These are phyloP conservation scores for Argynnis bischoffii DNA, from an alignment of 2,888 invertebrate species.

Conservation along the genomic window DNA sequence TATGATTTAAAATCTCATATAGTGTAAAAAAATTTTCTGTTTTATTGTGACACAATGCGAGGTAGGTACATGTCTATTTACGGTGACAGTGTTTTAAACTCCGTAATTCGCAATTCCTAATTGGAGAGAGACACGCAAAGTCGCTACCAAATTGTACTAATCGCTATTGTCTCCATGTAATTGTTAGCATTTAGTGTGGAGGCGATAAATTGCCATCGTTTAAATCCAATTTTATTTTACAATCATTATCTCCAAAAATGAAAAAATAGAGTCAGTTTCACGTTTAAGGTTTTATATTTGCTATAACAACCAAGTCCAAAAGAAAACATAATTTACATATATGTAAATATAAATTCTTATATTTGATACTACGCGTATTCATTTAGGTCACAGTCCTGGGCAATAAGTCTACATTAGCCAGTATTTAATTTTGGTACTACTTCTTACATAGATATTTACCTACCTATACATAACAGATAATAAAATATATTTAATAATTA, in stretches of 20 bases:
- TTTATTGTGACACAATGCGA: neutral
- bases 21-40: neutral
- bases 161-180: constrained; percentile 59
- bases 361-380: too few relatives aligned
- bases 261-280: constrained; percentile 7
- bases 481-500: too few relatives aligned
- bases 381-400: too few relatives aligned
- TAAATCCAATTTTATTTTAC: constrained; percentile 55
- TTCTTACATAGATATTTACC: too few relatives aligned
- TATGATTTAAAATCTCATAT: too few relatives aligned
- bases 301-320: neutral
- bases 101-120: constrained; percentile 28
- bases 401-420: too few relatives aligned
- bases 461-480: too few relatives aligned
- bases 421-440: too few relatives aligned
- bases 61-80: constrained; percentile 13
- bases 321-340: neutral
- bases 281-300: neutral
- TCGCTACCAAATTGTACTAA: constrained; percentile 68
- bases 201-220: constrained; percentile 67
- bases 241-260: constrained; percentile 26
- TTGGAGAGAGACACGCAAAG: constrained; percentile 65
- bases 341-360: too few relatives aligned
- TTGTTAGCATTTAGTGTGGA: constrained; percentile 60
- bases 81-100: constrained; percentile 29